A percentile compares a stretch with the other conserved stretches of the same genome.
Evolutionary conservation across 2,113 vertebrate genomes (phyloP).

Genomic region (Globicephala melas): DNA sequence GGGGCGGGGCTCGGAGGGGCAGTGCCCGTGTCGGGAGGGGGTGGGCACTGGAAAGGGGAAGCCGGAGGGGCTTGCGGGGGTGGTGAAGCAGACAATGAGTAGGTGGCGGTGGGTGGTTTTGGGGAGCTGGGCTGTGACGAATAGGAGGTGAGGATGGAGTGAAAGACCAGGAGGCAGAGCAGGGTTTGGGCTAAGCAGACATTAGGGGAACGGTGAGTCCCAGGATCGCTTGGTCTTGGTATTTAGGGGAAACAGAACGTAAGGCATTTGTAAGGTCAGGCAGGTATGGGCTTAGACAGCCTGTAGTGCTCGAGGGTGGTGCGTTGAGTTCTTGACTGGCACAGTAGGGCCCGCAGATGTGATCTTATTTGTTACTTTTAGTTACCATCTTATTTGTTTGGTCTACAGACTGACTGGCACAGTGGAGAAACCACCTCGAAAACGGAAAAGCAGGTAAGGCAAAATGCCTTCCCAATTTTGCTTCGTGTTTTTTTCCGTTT

Average conservation of each 20-base stretch:
- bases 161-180: background rate
- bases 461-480: constrained; percentile 6
- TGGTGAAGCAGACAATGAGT: constrained; percentile 69
- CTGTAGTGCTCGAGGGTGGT: background rate
- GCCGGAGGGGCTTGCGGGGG: background rate
- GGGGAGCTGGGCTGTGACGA: constrained; percentile 42
- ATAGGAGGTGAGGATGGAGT: background rate
- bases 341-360: background rate
- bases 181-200: background rate
- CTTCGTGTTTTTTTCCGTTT: constrained; percentile 53
- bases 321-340: background rate
- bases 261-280: constrained; percentile 37
- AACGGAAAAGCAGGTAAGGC: constrained; percentile 76
- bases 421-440: constrained; percentile 77
- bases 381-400: constrained; percentile 61
- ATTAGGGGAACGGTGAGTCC: background rate
- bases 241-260: background rate
- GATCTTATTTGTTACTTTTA: constrained; percentile 25
- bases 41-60: background rate
- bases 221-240: background rate
- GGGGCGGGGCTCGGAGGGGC: constrained; percentile 56
- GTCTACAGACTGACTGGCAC: constrained; percentile 74
- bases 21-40: background rate
- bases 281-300: background rate
- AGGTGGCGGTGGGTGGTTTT: constrained; percentile 31